These are phyloP conservation scores for Nebria brevicollis DNA, from an alignment of 2,888 invertebrate genomes.

Conservation along the genomic window DNA sequence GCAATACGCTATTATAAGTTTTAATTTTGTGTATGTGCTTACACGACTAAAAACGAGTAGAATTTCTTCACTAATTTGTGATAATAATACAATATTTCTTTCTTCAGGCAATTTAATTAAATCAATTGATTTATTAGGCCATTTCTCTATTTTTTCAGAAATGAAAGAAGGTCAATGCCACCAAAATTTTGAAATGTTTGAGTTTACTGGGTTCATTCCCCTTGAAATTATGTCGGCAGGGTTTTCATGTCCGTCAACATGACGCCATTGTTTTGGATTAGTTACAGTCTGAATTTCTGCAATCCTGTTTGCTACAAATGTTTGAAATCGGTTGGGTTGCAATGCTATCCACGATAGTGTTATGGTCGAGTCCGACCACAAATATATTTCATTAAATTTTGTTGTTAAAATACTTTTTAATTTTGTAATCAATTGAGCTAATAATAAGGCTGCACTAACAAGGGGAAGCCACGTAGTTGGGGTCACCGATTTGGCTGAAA, in stretches of 20 bases:
- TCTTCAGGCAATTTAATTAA: no score
- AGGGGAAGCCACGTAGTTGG: no score
- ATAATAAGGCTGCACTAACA: conserved; percentile 18
- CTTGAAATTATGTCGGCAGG: conserved; percentile 13
- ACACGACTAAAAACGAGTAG: no score
- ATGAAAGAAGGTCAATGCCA: no score
- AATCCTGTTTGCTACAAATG: conserved; percentile 23
- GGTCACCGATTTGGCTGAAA: no score
- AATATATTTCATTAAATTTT: conserved; percentile 15
- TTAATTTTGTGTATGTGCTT: no score
- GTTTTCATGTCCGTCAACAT: conserved; percentile 13
- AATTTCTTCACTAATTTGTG: no score
- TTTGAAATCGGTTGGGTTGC: conserved; percentile 5
- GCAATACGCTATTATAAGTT: no score
- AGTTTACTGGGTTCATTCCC: conserved; percentile 8
- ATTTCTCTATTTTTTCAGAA: no score
- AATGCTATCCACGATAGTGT: conserved; percentile 24
- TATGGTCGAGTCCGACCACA: conserved; percentile 18
- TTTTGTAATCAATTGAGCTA: conserved; percentile 30
- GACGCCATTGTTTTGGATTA: conserved; percentile 24
- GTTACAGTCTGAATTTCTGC: conserved; percentile 4
- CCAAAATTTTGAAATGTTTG: background rate
- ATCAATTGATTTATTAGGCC: no score
- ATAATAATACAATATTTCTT: no score
- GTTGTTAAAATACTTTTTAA: conserved; percentile 17